Percentiles rank a stretch among this genome's conserved stretches.
Conservation (phyloP, 1,140 invertebrate genomes). For the Sipha flava region DNA sequence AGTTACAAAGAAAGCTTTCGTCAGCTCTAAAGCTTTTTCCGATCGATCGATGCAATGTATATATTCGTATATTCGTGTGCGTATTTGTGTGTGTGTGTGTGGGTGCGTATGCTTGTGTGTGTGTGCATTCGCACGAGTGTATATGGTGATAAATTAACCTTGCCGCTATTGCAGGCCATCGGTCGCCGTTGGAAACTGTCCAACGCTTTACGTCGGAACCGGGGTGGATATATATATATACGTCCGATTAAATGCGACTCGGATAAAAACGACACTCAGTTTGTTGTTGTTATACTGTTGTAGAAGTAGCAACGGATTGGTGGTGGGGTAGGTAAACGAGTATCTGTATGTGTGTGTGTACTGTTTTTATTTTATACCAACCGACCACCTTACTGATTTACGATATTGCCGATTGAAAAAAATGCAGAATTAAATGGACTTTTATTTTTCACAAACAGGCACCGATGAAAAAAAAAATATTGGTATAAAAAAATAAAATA, state of each 20-base stretch:
- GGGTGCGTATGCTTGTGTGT: background rate
- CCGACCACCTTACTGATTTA: slow-evolving; percentile 23
- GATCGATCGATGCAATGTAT: slow-evolving; percentile 15
- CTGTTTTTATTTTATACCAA: slow-evolving; percentile 5
- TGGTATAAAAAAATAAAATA: background rate
- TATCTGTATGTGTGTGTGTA: background rate
- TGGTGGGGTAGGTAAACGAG: background rate
- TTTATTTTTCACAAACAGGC: slow-evolving; percentile 2
- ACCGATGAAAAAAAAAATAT: background rate
- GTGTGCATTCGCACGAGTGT: background rate
- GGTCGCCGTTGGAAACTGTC: slow-evolving; percentile 29
- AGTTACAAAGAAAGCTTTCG: slow-evolving; percentile 9
- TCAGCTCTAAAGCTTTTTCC: slow-evolving; percentile 28
- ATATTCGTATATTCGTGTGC: background rate
- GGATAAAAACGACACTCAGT: slow-evolving; percentile 23
- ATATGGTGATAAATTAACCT: slow-evolving; percentile 29
- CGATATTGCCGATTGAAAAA: slow-evolving; percentile 26
- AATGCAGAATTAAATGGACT: background rate
- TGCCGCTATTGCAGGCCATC: background rate
- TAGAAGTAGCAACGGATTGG: background rate
- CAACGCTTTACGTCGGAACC: background rate
- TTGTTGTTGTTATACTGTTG: background rate
- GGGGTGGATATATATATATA: background rate
- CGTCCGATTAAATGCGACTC: background rate
- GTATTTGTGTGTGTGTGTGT: background rate